These are phyloP conservation scores for Hyles lineata DNA, from an alignment of 2,888 invertebrate genomes.

Conservation along the genomic window DNA sequence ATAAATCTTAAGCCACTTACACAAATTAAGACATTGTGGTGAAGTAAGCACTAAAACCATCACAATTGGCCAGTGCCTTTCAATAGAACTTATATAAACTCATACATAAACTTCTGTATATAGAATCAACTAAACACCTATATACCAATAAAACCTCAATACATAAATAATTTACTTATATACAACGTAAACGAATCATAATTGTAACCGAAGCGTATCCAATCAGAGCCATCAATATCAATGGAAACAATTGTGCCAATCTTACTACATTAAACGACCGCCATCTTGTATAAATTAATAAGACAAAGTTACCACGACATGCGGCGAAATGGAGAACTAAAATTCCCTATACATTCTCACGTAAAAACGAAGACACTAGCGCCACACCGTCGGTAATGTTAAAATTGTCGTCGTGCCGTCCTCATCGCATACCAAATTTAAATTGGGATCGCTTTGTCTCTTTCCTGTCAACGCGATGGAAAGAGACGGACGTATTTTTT, in stretches of 20 bases:
- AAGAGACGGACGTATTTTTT: slow-evolving; percentile 33
- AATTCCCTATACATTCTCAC: background rate
- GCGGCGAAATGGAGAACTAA: background rate
- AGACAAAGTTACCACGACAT: slow-evolving; percentile 16
- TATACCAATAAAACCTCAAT: background rate
- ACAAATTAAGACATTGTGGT: too few relatives aligned
- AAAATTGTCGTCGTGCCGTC: slow-evolving; percentile 25
- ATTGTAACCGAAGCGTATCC: slow-evolving; percentile 42
- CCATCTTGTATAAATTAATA: slow-evolving; percentile 45
- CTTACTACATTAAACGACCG: slow-evolving; percentile 47
- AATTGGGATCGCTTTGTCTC: slow-evolving; percentile 41
- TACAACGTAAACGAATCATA: slow-evolving; percentile 33
- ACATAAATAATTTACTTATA: background rate
- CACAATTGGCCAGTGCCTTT: too few relatives aligned
- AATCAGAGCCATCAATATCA: slow-evolving; percentile 45
- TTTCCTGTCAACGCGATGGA: slow-evolving; percentile 34
- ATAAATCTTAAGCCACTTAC: too few relatives aligned
- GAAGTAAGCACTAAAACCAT: too few relatives aligned
- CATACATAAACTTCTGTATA: too few relatives aligned
- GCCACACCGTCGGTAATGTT: slow-evolving; percentile 9
- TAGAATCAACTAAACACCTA: background rate
- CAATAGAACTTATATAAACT: too few relatives aligned
- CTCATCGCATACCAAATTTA: slow-evolving; percentile 44
- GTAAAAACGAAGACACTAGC: slow-evolving; percentile 13
- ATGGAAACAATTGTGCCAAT: slow-evolving; percentile 50